Evolutionary conservation across 2,797 vertebrate genomes (phyloP).

Genomic region (Toxotes lorentzi): DNA sequence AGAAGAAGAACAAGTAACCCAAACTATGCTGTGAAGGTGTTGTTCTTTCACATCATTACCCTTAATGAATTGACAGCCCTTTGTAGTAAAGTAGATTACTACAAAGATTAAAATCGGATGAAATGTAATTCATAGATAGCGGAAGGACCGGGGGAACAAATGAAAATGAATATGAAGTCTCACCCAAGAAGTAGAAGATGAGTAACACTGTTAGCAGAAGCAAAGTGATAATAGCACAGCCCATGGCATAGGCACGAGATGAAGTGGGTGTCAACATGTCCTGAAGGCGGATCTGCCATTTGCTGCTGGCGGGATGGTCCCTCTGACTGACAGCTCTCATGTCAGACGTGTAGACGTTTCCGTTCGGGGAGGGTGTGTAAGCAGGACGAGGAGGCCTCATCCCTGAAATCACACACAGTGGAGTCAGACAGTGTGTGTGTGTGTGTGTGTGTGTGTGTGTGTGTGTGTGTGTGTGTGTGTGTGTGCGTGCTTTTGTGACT

Average conservation of each 20-base stretch:
- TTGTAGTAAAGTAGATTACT: no score
- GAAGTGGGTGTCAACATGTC: conserved; percentile 78
- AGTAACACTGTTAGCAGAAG: conserved; percentile 87
- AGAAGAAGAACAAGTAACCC: no score
- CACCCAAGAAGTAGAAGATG: conserved; percentile 85
- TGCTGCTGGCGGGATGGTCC: conserved; percentile 38
- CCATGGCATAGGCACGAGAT: conserved; percentile 77
- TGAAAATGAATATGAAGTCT: conserved; percentile 6
- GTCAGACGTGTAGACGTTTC: conserved; percentile 69
- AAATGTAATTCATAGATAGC: not conserved
- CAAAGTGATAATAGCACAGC: conserved; percentile 83
- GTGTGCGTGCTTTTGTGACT: not conserved
- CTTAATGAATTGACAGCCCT: no score
- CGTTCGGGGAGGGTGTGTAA: conserved; percentile 79
- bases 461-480: conserved; percentile 4
- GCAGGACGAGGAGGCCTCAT: conserved; percentile 75
- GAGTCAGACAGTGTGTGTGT: conserved; percentile 13
- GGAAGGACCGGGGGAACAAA: not conserved
- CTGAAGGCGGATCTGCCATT: conserved; percentile 76
- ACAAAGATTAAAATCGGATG: not conserved
- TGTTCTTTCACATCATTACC: no score
- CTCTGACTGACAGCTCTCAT: conserved; percentile 59
- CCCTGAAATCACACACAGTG: conserved; percentile 57
- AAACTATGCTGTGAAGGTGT: no score
- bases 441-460: conserved; percentile 34